Base-by-base conservation (phyloP, 1,140 invertebrate genomes). In the Leptopilina clavipes region DNA sequence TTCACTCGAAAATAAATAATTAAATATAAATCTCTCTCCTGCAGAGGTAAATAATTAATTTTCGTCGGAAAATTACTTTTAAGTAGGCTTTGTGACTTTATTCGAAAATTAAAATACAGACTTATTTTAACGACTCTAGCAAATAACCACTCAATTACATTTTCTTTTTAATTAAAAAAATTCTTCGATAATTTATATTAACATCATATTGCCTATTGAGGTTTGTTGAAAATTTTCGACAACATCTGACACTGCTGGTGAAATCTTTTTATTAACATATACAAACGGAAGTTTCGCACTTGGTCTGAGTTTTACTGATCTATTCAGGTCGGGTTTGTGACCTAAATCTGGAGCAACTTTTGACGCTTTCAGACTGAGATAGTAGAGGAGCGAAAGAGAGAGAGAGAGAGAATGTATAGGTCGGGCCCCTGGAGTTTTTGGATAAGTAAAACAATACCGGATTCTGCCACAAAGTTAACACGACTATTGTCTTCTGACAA, bases 281-380 rank as follows among this genome's bases (percentile, higher is more conserved):
- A 59, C 56, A 59, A 3, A 9, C 56, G 19, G 18, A 59, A 25
- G 56, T 59, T 59, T 59, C 56, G 18, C 56, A 59, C 56, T 59
- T 59, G 56, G 18, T 59, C 18, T 25, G 56, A 19, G 56, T 25
- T 59, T 59, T 59, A 31, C 56, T 59, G 56, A 59, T 22, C 56
- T 59, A 59, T 59, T 59, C 56, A 59, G 56, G 22, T 59, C 56
- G 18, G 22, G 56, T 59, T 59, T 59, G 56, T 12, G 56, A 59
- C 56, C 56, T 59, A 59, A 14, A 59, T 59, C 56, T 22, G 12
- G 56, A 59, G 56, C 19, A 59, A 59, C 56, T 59, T 59, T 59
- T 25, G 56, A 59, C 8, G 54, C 18, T 56, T 19, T 59, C 22
- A 19, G 19, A 19, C 9, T 59, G 56, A 14, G 22, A 59, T 59